Percentiles rank a stretch among this genome's conserved stretches.
phyloP scores from a whole-genome alignment of 2,113 vertebrate species.

The Scartelaos histophorus region DNA sequence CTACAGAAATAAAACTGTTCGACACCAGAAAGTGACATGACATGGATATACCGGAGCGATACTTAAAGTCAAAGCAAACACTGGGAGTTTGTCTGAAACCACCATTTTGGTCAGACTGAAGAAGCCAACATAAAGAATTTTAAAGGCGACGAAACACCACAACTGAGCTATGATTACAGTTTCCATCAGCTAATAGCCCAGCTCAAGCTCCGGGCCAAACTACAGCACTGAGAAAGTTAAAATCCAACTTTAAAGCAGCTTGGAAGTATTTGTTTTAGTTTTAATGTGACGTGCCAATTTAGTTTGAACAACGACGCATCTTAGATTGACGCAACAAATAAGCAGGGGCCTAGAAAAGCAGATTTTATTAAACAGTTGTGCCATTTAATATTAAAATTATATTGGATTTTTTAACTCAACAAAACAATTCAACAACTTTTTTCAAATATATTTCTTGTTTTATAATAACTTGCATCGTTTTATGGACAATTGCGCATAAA shows the following conservation, averaged over 20 bases:
- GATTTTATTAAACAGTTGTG: too few species aligned
- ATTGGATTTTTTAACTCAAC: too few species aligned
- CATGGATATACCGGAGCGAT: neutral
- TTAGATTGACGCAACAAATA: too few species aligned
- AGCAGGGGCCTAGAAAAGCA: too few species aligned
- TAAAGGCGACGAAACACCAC: conserved; percentile 1
- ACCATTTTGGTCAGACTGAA: neutral
- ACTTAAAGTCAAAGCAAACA: neutral
- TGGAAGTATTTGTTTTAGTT: neutral
- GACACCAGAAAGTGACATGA: neutral
- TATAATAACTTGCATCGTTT: too few species aligned
- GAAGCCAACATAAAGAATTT: conserved; percentile 2
- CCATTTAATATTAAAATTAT: too few species aligned
- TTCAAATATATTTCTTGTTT: too few species aligned
- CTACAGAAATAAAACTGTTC: neutral
- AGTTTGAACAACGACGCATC: neutral
- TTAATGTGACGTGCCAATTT: neutral
- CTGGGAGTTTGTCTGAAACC: neutral
- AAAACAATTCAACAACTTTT: too few species aligned
- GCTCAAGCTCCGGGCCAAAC: neutral
- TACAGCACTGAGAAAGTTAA: neutral
- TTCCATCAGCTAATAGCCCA: neutral
- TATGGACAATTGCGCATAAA: too few species aligned
- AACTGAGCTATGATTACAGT: conserved; percentile 1
- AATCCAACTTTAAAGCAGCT: neutral